Conservation (phyloP, 2,113 vertebrate species). For the Promerops cafer region DNA sequence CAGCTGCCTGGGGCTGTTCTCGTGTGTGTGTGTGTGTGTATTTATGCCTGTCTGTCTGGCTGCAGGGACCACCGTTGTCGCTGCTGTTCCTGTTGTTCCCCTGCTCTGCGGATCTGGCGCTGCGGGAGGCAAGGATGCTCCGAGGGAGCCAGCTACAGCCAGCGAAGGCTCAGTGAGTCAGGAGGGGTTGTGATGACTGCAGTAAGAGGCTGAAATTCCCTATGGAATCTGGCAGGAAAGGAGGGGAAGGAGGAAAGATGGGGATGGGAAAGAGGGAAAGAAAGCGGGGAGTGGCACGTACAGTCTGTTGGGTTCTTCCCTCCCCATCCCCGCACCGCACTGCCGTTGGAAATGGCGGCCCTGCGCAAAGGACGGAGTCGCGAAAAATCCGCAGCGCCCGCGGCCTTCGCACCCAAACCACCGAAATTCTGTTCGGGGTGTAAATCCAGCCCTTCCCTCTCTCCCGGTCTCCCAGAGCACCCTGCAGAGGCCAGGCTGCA, state of each 20-base stretch:
- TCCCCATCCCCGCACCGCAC: neutral
- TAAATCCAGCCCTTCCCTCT: neutral
- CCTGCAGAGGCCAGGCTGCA: neutral
- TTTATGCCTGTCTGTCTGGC: neutral
- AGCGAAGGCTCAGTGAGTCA: constrained; percentile 45
- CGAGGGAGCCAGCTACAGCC: constrained; percentile 62
- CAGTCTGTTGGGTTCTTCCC: neutral
- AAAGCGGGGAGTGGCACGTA: constrained; percentile 3
- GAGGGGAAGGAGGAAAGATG: neutral
- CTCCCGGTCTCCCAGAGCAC: neutral
- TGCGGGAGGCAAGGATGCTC: constrained; percentile 60
- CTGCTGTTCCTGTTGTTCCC: constrained; percentile 50
- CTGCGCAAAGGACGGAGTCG: neutral
- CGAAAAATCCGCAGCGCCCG: neutral
- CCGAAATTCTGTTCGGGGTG: rapidly evolving
- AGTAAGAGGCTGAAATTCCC: constrained; percentile 50
- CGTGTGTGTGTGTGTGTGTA: neutral
- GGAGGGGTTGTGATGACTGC: constrained; percentile 47
- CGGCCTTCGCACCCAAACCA: neutral
- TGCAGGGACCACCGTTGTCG: constrained; percentile 10
- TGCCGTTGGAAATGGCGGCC: constrained; percentile 16
- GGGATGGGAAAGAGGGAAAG: neutral
- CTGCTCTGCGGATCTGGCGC: constrained; percentile 72
- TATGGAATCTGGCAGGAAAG: neutral
- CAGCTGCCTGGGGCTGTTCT: neutral